These are phyloP conservation scores for Pantherophis vulpinus DNA, from an alignment of 2,797 vertebrate genomes.

Conservation along the genomic window DNA sequence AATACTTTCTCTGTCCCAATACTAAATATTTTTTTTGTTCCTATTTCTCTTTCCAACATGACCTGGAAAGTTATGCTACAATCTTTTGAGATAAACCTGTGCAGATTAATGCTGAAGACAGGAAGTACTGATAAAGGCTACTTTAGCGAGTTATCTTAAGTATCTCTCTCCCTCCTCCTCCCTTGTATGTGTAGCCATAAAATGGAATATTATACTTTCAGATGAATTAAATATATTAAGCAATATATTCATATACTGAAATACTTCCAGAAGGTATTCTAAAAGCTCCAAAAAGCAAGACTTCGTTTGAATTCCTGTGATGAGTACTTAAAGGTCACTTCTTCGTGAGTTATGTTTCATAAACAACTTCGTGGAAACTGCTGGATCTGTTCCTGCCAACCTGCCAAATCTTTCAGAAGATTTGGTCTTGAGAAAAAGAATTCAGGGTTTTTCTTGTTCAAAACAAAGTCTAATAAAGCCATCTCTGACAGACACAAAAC, in stretches of 20 bases:
- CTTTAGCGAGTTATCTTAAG: background rate
- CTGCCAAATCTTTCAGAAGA: background rate
- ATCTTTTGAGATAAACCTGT: background rate
- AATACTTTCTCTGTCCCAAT: background rate
- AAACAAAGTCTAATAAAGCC: background rate
- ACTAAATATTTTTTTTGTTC: background rate
- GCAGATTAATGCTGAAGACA: background rate
- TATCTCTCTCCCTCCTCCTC: fast-evolving
- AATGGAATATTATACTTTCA: background rate
- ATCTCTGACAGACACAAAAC: background rate
- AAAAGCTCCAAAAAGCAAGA: background rate
- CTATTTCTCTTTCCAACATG: background rate
- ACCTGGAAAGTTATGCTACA: background rate
- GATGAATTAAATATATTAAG: background rate
- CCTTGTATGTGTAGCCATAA: background rate
- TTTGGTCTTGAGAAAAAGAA: background rate
- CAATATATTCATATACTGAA: background rate
- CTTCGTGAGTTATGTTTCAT: background rate
- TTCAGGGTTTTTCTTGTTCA: background rate
- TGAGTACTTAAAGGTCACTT: background rate
- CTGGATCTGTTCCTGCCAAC: background rate
- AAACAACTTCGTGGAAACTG: background rate
- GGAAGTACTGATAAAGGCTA: background rate
- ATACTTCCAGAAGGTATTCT: background rate
- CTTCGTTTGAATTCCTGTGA: background rate